Base-by-base conservation (phyloP, 37 sponge, comb jelly and placozoan species). In the Tethya wilhelma region DNA sequence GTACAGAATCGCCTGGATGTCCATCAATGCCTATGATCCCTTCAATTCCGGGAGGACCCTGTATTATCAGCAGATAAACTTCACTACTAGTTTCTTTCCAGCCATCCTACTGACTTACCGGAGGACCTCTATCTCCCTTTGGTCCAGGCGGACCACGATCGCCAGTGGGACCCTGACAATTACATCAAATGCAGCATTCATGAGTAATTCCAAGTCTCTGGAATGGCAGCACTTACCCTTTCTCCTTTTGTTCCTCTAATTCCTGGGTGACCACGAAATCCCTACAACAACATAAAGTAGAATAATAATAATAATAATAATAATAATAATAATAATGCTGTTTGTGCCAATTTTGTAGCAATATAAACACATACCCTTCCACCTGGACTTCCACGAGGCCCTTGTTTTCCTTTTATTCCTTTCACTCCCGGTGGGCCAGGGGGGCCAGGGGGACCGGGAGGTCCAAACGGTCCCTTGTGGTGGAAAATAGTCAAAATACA, bases 11-110 rank as follows among this genome's bases (percentile, higher is more conserved):
- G 46, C 86, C 86, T 38, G 79, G 74, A 1, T 25, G 42, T 1
- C 86, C 86, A 72, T 86, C 67, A 26, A 33, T 23, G 22, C 86
- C 86, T 43, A 65, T 73, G 25, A 25, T 36, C 3, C 86, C 82
- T 44, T 81, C 72, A 43, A 49, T 46, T 40, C 73, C 73, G 22
- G 49, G 55, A 23, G 29, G 23, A 5, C 73, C 73, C 73, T 72
- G 73, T 32, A 26, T 3, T 11, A 8, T 23, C 26, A 69, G 20
- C 39, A 40, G 8, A 30, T 8, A 59, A 59, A 6, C 5, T 12
- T n/a, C 14, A 34, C 37, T 30, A 69, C 39, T 69, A 25, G 20
- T 40, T 38, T 23, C 44, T 4, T 22, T 3, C 2, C 26, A 69
- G n/a, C n/a, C 38, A 38, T 2, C 11, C 53, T 14, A 49, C 53